phyloP scores from a whole-genome alignment of 2,888 invertebrate species.

The Amorpha juglandis region DNA sequence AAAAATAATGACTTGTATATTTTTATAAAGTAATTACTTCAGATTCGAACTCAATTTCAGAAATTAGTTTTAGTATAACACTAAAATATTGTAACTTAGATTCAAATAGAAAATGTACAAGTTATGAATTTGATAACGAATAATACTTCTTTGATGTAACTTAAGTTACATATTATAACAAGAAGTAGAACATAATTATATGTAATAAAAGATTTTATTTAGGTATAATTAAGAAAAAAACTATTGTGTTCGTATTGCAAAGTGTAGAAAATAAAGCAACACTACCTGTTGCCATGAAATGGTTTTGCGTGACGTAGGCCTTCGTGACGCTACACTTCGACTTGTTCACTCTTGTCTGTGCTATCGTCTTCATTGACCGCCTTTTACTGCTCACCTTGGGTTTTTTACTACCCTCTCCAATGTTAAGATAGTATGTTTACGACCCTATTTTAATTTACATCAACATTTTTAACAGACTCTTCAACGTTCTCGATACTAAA shows the following conservation, averaged over 20 bases:
- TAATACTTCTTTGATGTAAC: background rate
- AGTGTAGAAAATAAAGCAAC: slow-evolving; percentile 44
- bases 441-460: slow-evolving; percentile 6
- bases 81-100: too few species aligned
- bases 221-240: background rate
- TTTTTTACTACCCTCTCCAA: slow-evolving; percentile 30
- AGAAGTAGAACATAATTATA: too few species aligned
- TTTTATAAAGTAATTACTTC: too few species aligned
- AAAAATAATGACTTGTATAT: too few species aligned
- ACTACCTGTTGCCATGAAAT: slow-evolving; percentile 43
- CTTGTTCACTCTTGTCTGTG: slow-evolving; percentile 47
- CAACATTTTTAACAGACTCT: background rate
- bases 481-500: background rate
- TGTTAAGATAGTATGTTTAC: slow-evolving; percentile 7
- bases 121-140: too few species aligned
- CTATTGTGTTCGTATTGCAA: slow-evolving; percentile 67
- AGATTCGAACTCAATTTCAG: too few species aligned
- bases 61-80: too few species aligned
- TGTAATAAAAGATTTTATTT: too few species aligned
- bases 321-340: slow-evolving; percentile 51
- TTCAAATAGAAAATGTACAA: too few species aligned
- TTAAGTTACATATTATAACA: background rate
- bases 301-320: slow-evolving; percentile 57
- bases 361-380: slow-evolving; percentile 51
- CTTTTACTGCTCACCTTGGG: slow-evolving; percentile 62